Conservation (phyloP, 2,113 vertebrate genomes). For the Coryphaenoides rupestris region DNA sequence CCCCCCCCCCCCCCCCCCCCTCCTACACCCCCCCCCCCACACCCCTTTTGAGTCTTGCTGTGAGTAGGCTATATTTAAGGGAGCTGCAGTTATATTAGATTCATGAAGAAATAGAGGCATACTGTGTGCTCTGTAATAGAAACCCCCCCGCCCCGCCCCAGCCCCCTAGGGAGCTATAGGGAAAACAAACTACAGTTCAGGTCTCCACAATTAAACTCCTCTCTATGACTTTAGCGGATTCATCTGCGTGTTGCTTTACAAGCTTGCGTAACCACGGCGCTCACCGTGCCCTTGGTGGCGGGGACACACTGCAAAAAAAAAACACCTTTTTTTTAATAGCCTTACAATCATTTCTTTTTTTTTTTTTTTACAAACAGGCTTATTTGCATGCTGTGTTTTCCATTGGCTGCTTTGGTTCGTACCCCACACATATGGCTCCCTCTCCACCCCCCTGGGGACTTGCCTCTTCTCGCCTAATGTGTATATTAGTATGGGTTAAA, state of each 20-base stretch:
- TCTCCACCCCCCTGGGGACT: slow-evolving; percentile 62
- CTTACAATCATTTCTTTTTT: slow-evolving; percentile 16
- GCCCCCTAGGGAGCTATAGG: too few relatives aligned
- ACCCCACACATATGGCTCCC: slow-evolving; percentile 53
- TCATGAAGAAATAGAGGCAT: slow-evolving; percentile 10
- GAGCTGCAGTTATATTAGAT: slow-evolving; percentile 62
- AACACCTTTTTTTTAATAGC: too few relatives aligned
- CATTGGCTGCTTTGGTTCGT: slow-evolving; percentile 38
- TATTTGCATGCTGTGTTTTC: slow-evolving; percentile 24
- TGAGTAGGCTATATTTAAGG: slow-evolving; percentile 62
- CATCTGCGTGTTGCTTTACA: too few relatives aligned
- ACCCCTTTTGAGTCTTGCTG: slow-evolving; percentile 41
- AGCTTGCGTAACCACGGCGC: too few relatives aligned
- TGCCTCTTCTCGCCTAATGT: slow-evolving; percentile 64
- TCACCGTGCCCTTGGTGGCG: too few relatives aligned
- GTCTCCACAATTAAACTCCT: too few relatives aligned
- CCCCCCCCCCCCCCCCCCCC: too few relatives aligned
- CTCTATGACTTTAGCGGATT: too few relatives aligned
- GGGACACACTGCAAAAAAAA: too few relatives aligned
- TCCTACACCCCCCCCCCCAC: too few relatives aligned
- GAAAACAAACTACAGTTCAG: too few relatives aligned
- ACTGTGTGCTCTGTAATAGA: not conserved
- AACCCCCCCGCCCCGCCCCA: too few relatives aligned
- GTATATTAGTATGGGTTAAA: slow-evolving; percentile 75
- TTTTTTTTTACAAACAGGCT: not conserved